Evolutionary conservation across 2,113 vertebrate species (phyloP).

Genomic region (Etheostoma cragini): DNA sequence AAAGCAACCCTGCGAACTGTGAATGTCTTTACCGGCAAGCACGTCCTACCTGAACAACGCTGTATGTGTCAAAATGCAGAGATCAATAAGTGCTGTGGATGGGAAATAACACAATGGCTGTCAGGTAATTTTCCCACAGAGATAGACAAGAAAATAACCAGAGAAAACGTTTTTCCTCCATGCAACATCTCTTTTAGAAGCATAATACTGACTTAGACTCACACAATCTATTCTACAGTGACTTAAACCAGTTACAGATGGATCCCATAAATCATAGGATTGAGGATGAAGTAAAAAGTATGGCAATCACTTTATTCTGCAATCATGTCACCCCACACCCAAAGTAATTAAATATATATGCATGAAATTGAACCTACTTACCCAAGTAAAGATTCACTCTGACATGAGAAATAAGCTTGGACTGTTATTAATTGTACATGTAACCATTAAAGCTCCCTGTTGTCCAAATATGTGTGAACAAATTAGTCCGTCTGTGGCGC

Average conservation of each 20-base stretch:
- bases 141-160: background rate
- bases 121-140: constrained; percentile 13
- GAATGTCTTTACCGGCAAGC: constrained; percentile 39
- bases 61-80: constrained; percentile 45
- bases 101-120: constrained; percentile 19
- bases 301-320: constrained; percentile 6
- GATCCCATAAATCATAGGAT: constrained; percentile 7
- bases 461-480: constrained; percentile 40
- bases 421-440: background rate
- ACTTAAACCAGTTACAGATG: background rate
- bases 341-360: constrained; percentile 4
- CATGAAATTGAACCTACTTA: background rate
- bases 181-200: background rate
- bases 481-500: constrained; percentile 52
- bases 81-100: constrained; percentile 28
- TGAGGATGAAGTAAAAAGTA: background rate
- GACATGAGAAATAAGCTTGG: background rate
- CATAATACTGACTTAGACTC: background rate
- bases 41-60: constrained; percentile 38
- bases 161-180: background rate
- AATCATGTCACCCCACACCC: constrained; percentile 1
- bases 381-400: background rate
- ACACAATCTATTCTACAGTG: background rate
- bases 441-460: background rate
- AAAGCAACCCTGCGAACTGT: constrained; percentile 57